A percentile compares a stretch with the other conserved stretches of the same genome.
Evolutionary conservation across 2,888 invertebrate genomes (phyloP).

Genomic region (Eudemis profundana): DNA sequence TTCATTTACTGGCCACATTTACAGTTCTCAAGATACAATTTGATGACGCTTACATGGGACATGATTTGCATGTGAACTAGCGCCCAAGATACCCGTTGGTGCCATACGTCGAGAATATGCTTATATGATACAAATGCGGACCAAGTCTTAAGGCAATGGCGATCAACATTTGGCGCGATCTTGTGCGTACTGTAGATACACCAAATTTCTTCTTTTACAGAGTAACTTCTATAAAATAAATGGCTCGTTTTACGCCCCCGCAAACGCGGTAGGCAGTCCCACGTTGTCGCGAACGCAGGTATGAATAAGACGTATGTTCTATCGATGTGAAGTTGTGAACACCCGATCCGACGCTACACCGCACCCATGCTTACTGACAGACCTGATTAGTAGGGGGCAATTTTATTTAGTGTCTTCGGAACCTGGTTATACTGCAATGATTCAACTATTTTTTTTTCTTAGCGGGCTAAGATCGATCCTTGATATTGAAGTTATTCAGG

Average conservation of each 20-base stretch:
- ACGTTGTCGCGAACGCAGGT: constrained; percentile 74
- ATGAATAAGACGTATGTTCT: constrained; percentile 45
- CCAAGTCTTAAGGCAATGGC: neutral
- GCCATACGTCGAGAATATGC: too few species aligned
- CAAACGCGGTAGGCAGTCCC: constrained; percentile 71
- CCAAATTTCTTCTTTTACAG: constrained; percentile 77
- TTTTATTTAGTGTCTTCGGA: neutral
- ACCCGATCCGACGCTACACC: constrained; percentile 52
- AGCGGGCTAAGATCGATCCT: too few species aligned
- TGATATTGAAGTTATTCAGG: too few species aligned
- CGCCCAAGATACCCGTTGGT: too few species aligned
- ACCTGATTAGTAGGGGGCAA: constrained; percentile 13
- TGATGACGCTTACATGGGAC: too few species aligned
- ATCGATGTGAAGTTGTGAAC: constrained; percentile 49
- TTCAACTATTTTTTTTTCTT: neutral
- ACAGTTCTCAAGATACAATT: too few species aligned
- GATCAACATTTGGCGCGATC: neutral
- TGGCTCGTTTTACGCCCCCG: constrained; percentile 76
- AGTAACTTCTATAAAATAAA: constrained; percentile 85
- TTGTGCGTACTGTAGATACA: constrained; percentile 20
- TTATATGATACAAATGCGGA: too few species aligned
- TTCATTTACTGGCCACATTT: too few species aligned
- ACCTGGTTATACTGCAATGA: neutral
- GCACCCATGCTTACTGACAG: constrained; percentile 58
- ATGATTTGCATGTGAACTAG: too few species aligned